These are phyloP conservation scores for Physella acuta DNA, from an alignment of 1,140 invertebrate genomes.

Conservation along the genomic window DNA sequence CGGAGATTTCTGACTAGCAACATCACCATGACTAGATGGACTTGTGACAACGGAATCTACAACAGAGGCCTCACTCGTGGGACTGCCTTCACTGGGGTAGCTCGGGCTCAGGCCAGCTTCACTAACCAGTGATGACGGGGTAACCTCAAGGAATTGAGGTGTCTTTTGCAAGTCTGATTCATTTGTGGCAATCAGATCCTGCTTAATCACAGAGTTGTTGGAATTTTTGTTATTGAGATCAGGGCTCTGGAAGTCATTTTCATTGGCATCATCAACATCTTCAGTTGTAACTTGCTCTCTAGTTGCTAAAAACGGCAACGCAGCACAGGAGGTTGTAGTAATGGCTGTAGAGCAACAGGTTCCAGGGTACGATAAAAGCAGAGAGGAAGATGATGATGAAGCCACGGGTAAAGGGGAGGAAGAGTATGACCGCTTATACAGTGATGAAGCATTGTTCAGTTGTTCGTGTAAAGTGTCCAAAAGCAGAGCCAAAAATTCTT, in stretches of 20 bases:
- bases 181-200: not conserved
- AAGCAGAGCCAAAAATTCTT: conserved; percentile 73
- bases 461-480: conserved; percentile 73
- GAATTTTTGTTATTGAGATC: conserved; percentile 18
- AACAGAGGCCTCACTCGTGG: conserved; percentile 6
- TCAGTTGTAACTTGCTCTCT: not conserved
- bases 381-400: not conserved
- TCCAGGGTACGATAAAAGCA: not conserved
- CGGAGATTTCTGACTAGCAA: conserved; percentile 7
- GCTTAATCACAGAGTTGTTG: not conserved
- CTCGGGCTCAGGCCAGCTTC: not conserved
- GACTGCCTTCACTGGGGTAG: conserved; percentile 11
- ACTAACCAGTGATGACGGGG: not conserved
- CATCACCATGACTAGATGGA: conserved; percentile 14
- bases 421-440: conserved; percentile 10
- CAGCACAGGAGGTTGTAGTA: not conserved
- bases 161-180: not conserved
- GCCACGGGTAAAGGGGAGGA: conserved; percentile 13
- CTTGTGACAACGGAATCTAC: not conserved
- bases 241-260: no score
- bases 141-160: not conserved
- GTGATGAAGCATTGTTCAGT: conserved; percentile 59
- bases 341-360: not conserved
- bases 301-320: not conserved
- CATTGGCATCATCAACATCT: not conserved